Conservation (phyloP, 2,888 invertebrate species). For the Drosophila silvestris region DNA sequence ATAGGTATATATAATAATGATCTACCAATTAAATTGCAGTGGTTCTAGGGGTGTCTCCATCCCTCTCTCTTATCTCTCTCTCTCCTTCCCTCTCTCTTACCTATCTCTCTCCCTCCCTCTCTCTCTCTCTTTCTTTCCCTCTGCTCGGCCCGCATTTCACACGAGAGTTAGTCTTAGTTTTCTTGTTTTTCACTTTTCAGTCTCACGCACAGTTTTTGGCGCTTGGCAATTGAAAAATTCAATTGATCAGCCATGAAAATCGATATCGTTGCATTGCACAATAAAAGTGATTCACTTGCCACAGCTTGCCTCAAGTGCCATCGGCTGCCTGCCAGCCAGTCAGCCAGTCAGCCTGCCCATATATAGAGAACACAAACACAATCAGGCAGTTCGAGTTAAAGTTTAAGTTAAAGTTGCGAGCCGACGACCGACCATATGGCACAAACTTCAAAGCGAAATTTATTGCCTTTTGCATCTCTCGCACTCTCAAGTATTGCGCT, state of each 20-base stretch:
- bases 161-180: conserved; percentile 24
- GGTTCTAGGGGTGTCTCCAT: conserved; percentile 3
- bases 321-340: conserved; percentile 10
- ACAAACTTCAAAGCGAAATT: conserved; percentile 59
- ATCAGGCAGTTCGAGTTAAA: conserved; percentile 29
- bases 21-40: conserved; percentile 47
- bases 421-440: conserved; percentile 51
- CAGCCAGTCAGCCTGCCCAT: conserved; percentile 36
- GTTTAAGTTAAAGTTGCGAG: conserved; percentile 27
- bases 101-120: neutral
- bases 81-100: neutral
- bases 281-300: conserved; percentile 73
- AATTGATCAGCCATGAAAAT: conserved; percentile 58
- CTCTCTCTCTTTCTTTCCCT: neutral
- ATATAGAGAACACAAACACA: conserved; percentile 19
- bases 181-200: conserved; percentile 17
- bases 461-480: conserved; percentile 53
- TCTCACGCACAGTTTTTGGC: conserved; percentile 25
- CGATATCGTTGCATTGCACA: conserved; percentile 50
- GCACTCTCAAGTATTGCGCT: conserved; percentile 47
- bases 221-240: conserved; percentile 54
- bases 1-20: conserved; percentile 28
- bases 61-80: neutral
- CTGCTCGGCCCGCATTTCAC: conserved; percentile 50
- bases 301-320: conserved; percentile 43